Conservation (phyloP, 1,140 invertebrate species). For the Dysdera silvatica region DNA sequence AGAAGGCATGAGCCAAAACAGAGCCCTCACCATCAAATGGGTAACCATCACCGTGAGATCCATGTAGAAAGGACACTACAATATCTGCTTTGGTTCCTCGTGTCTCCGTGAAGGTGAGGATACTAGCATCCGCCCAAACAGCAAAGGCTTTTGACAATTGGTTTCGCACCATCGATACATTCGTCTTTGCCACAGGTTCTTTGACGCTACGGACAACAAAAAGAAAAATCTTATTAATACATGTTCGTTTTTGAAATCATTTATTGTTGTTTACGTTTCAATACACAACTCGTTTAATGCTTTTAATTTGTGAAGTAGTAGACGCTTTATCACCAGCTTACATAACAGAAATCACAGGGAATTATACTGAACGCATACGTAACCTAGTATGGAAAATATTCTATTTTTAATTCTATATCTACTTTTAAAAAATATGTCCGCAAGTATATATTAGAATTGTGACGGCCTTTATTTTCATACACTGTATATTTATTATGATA, state of each 20-base stretch:
- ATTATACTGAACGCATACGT: too few species aligned
- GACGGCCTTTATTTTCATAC: too few species aligned
- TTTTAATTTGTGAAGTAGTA: not conserved
- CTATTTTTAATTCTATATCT: too few species aligned
- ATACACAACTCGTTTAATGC: not conserved
- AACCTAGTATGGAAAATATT: too few species aligned
- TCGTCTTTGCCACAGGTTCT: not conserved
- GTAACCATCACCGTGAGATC: conserved; percentile 65
- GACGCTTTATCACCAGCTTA: not conserved
- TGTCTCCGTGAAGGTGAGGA: conserved; percentile 24
- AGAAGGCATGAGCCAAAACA: conserved; percentile 56
- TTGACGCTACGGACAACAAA: conserved; percentile 3
- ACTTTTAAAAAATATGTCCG: too few species aligned
- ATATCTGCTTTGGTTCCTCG: conserved; percentile 68
- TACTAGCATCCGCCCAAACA: conserved; percentile 35
- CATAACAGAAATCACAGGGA: not conserved
- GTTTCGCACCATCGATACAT: conserved; percentile 13
- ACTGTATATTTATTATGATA: too few species aligned
- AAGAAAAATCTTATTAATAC: not conserved
- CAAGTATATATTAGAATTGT: too few species aligned
- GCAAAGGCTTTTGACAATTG: conserved; percentile 32
- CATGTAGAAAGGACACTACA: conserved; percentile 66
- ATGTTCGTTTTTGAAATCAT: not conserved
- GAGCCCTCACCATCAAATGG: conserved; percentile 48
- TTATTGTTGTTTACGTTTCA: not conserved